These are phyloP conservation scores for Ciconia boyciana DNA, from an alignment of 2,113 vertebrate species.

Conservation along the genomic window DNA sequence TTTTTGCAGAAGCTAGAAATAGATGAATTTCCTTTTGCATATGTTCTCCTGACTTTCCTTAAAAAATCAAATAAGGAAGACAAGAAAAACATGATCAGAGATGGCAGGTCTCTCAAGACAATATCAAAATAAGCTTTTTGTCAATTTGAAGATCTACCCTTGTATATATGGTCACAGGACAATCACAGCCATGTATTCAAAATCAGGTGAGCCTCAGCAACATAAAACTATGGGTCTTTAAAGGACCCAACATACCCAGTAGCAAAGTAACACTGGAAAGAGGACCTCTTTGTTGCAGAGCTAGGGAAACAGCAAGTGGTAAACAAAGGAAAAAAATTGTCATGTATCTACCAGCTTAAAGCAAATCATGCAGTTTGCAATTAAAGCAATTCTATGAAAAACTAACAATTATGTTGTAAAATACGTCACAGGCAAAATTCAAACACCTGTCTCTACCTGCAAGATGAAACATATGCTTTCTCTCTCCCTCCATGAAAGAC, in stretches of 20 bases:
- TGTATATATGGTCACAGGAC: background rate
- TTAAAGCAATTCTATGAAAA: background rate
- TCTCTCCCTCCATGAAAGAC: background rate
- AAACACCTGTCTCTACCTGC: background rate
- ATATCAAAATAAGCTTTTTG: background rate
- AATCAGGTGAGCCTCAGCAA: background rate
- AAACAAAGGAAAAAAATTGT: background rate
- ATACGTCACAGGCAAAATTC: background rate
- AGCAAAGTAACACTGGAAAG: background rate
- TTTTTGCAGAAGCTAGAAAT: background rate
- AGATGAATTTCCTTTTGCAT: background rate
- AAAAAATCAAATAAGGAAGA: background rate
- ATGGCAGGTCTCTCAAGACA: background rate
- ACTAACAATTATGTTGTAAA: background rate
- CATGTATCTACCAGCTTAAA: background rate
- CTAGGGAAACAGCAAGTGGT: background rate
- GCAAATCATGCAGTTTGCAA: background rate
- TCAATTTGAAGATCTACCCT: background rate
- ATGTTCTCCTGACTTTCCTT: background rate
- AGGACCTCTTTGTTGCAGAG: background rate
- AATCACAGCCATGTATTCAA: background rate
- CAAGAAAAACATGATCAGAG: background rate
- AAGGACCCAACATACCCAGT: background rate
- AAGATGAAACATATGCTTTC: background rate
- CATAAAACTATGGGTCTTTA: background rate